Percentiles rank a stretch among this genome's conserved stretches.
Conservation (phyloP, 2,797 vertebrate species). For the Amblyraja radiata region DNA sequence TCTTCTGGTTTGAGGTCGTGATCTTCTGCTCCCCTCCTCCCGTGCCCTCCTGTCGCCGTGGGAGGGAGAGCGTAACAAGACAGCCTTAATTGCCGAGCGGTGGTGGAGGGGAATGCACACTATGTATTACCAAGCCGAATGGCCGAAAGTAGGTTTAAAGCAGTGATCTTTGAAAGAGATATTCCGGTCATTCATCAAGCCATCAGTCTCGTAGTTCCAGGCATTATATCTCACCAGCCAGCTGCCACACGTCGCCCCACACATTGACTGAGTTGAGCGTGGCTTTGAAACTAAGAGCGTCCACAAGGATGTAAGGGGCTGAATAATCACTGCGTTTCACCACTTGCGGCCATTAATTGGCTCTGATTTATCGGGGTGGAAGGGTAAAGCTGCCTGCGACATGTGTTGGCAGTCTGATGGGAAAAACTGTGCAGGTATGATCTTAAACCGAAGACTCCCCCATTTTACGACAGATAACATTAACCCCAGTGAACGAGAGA, state of each 20-base stretch:
- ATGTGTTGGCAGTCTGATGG: neutral
- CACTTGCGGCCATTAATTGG: neutral
- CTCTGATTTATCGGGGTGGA: neutral
- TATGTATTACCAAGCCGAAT: slow-evolving; percentile 22
- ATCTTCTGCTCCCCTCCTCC: neutral
- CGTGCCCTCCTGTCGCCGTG: neutral
- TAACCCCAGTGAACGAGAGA: neutral
- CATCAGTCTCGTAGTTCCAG: neutral
- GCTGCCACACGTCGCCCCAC: neutral
- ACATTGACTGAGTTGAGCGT: neutral
- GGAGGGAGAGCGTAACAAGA: neutral
- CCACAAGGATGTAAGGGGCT: neutral
- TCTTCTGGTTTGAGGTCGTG: neutral
- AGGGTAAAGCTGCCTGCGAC: neutral
- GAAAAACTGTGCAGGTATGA: neutral
- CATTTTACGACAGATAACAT: neutral
- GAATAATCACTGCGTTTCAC: neutral
- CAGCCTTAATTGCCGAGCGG: neutral
- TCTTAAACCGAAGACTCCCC: neutral
- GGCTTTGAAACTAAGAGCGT: neutral
- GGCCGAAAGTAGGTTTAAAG: neutral
- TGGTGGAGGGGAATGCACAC: slow-evolving; percentile 3
- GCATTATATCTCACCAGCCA: slow-evolving; percentile 13
- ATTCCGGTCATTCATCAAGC: neutral
- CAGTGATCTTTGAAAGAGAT: neutral